phyloP scores from a whole-genome alignment of 2,113 vertebrate genomes.

The Onychorhynchus coronatus region DNA sequence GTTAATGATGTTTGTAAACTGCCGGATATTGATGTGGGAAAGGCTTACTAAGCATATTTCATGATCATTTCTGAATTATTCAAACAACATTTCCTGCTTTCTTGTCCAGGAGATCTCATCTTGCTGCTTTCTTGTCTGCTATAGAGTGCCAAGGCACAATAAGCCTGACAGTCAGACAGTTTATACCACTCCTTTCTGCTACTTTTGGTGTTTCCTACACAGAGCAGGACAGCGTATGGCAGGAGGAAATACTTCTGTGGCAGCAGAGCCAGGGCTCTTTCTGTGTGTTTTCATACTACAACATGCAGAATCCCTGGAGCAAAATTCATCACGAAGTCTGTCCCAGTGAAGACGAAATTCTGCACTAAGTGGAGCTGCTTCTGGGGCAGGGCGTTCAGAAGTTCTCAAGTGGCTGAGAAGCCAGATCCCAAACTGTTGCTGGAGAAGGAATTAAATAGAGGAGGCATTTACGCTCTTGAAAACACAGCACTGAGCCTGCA shows the following conservation, averaged over 20 bases:
- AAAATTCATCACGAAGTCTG: neutral
- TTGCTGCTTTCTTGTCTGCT: neutral
- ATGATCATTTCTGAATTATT: neutral
- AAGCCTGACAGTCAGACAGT: neutral
- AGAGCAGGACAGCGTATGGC: fast-evolving
- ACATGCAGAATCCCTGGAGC: neutral
- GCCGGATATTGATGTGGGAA: neutral
- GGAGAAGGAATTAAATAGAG: neutral
- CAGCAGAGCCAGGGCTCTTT: neutral
- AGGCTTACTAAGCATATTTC: neutral
- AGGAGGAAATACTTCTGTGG: neutral
- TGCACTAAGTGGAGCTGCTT: neutral
- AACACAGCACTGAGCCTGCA: neutral
- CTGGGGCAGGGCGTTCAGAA: neutral
- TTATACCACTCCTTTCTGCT: neutral
- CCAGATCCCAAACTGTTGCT: neutral
- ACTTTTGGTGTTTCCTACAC: neutral
- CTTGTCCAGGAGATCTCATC: neutral
- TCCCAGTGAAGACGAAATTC: neutral
- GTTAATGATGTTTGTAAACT: neutral
- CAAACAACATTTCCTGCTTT: neutral
- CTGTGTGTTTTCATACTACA: neutral
- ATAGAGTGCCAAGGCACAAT: neutral
- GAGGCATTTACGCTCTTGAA: neutral
- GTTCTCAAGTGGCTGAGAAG: neutral